phyloP scores from a whole-genome alignment of 2,113 vertebrate genomes.

The Otolemur garnettii region DNA sequence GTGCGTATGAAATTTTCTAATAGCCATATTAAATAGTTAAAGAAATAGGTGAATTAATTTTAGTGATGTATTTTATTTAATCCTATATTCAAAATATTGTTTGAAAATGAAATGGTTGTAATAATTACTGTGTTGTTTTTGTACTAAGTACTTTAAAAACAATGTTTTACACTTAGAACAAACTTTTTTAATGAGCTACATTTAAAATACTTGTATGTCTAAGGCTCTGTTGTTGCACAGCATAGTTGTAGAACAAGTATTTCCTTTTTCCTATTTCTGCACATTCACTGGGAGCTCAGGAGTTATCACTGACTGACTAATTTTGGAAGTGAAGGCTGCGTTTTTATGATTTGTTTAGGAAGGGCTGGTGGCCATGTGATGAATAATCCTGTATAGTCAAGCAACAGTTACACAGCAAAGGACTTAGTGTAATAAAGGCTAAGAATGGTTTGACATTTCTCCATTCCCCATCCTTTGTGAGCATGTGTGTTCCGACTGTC shows the following conservation, averaged over 20 bases:
- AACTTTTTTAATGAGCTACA: background rate
- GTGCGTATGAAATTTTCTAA: background rate
- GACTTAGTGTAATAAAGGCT: background rate
- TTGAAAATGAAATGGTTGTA: background rate
- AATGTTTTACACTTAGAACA: background rate
- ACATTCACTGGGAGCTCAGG: background rate
- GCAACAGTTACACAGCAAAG: fast-evolving
- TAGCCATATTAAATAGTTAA: background rate
- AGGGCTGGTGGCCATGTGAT: background rate
- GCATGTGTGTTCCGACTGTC: background rate
- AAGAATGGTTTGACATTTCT: fast-evolving
- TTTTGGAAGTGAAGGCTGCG: background rate
- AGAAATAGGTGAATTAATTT: constrained; percentile 21
- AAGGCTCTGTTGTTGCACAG: background rate
- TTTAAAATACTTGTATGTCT: background rate
- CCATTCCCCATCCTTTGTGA: fast-evolving
- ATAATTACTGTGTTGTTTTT: background rate
- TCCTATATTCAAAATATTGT: background rate
- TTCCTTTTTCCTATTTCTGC: background rate
- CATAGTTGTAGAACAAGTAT: background rate
- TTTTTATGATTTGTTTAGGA: background rate
- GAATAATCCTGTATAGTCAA: background rate
- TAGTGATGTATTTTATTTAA: constrained; percentile 31
- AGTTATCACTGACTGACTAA: too few species aligned
- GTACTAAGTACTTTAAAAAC: background rate